Base-by-base conservation (phyloP, 2,888 invertebrate genomes). In the Hedya salicella region DNA sequence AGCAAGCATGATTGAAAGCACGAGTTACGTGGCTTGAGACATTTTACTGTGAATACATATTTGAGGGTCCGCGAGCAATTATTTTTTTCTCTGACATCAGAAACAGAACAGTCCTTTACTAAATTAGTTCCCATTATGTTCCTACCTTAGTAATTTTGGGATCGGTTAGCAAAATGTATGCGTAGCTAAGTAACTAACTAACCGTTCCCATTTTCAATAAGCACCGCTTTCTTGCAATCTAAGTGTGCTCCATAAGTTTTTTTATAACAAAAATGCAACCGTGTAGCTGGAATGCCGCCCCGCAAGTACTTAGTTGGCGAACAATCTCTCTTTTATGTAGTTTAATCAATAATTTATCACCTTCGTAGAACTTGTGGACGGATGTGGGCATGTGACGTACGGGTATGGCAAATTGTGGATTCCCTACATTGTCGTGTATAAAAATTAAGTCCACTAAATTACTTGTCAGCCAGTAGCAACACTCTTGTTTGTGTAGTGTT, bases 341-440 rank as follows among this genome's bases (percentile, higher is more conserved):
- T 77, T 68, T 71, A 70, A 80, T 81, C 76, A 79, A 81, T 81
- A 79, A 80, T 78, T 73, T 79, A 80, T 82, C 73, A 73, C 68
- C 62, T 74, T 72, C 57, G 61, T 32, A 70, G 75, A 76, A 77
- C 9, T 36, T 9, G 1, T 17, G 36, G 14, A 49, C 53, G 62
- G 62, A 54, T 46, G 44, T 48, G 25, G 30, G 11, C 19, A 19
- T 44, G 36, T 9, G 19, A 57, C 40, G 14, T 42, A 40, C 50
- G 44, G 44, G 21, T 42, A 57, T 44, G 8, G 36, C n/a, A 19
- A 5, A 53, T 39, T 36, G 11, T 32, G 6, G 17, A 36, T 52
- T 36, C 5, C 36, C 36, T 36, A 9, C 36, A 36, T 36, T 36
- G 6, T 11, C 36, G 17, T 0, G 13, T 36, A 36, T 32, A 6